These are phyloP conservation scores for Lophotriccus pileatus DNA, from an alignment of 2,797 vertebrate genomes.

Conservation along the genomic window DNA sequence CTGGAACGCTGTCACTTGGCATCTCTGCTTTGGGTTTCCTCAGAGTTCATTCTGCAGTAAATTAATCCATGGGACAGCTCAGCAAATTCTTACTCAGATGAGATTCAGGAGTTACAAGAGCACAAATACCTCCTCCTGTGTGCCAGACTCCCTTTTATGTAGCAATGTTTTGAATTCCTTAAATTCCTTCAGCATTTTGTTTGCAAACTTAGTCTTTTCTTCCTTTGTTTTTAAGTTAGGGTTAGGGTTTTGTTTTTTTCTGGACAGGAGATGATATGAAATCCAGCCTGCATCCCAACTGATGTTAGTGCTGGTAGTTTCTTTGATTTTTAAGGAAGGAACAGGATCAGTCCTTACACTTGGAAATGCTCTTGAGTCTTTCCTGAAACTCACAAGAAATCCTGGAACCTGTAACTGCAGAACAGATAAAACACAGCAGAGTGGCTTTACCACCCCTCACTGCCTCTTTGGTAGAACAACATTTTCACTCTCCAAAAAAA, in stretches of 20 bases:
- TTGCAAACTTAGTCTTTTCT: neutral
- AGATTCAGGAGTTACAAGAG: neutral
- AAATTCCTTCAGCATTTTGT: neutral
- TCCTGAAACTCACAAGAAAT: neutral
- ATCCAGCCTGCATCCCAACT: neutral
- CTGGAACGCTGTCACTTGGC: neutral
- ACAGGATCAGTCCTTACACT: neutral
- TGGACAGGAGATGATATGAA: neutral
- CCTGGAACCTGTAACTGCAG: neutral
- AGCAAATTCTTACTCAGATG: neutral
- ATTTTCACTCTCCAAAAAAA: neutral
- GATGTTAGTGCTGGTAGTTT: neutral
- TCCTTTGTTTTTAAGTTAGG: neutral
- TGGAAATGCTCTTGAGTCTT: neutral
- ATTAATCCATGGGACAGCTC: neutral
- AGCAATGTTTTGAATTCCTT: neutral
- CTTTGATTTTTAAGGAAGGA: neutral
- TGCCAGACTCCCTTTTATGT: neutral
- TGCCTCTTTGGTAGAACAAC: neutral
- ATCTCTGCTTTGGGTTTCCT: neutral
- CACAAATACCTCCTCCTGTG: neutral
- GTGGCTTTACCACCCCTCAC: neutral
- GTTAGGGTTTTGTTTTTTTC: neutral
- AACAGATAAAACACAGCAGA: neutral
- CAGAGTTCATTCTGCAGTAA: neutral